phyloP scores from a whole-genome alignment of 2,797 vertebrate genomes.

The Austrolebias charrua region DNA sequence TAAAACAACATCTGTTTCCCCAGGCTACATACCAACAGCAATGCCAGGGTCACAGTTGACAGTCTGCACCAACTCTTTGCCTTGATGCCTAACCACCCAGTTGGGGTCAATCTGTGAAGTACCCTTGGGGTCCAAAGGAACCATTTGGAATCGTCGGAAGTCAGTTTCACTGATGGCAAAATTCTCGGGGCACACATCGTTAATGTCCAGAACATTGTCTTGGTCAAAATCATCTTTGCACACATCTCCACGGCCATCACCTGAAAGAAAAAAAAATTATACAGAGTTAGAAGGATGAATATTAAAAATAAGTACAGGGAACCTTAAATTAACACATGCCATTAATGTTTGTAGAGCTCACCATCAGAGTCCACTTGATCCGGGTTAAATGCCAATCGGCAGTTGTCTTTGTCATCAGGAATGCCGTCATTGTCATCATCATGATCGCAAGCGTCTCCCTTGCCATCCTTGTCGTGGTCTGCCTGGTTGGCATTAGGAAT shows the following conservation, averaged over 20 bases:
- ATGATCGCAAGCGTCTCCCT: constrained; percentile 96
- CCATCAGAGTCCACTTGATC: constrained; percentile 95
- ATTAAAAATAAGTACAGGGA: not conserved
- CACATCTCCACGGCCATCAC: constrained; percentile 93
- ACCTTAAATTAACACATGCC: not conserved
- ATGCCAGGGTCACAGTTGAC: constrained; percentile 99
- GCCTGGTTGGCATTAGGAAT: constrained; percentile 97
- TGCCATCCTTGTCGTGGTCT: constrained; percentile 98
- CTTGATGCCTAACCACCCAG: constrained; percentile 98
- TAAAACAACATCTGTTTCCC: not conserved
- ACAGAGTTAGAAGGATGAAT: constrained; percentile 7
- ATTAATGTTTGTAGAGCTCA: constrained; percentile 63
- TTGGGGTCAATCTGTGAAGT: constrained; percentile 98
- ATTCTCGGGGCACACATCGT: constrained; percentile 97
- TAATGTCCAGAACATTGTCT: constrained; percentile 90
- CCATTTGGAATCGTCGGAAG: constrained; percentile 98
- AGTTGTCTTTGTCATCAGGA: constrained; percentile 97
- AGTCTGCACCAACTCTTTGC: constrained; percentile 98
- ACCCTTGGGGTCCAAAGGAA: constrained; percentile 96
- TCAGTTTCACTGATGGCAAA: constrained; percentile 96
- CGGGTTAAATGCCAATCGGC: constrained; percentile 90
- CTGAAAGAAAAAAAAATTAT: constrained; percentile 63
- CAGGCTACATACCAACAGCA: constrained; percentile 87
- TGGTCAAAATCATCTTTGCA: constrained; percentile 98
- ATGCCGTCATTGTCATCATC: constrained; percentile 98